Conservation (phyloP, 2,888 invertebrate genomes). For the Harpalus rubripes region DNA sequence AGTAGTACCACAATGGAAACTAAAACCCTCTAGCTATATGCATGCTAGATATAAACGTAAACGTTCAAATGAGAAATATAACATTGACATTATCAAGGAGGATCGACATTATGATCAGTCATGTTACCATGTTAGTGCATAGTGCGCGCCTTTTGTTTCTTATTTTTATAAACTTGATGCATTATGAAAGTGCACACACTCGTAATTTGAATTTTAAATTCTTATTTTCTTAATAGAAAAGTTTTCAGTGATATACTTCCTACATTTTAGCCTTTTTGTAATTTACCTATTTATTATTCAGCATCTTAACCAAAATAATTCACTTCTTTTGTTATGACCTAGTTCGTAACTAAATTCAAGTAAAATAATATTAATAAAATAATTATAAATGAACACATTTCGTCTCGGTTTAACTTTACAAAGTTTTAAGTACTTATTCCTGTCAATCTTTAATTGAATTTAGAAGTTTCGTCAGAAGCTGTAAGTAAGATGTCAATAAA, state of each 20-base stretch:
- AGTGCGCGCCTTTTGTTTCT: background rate
- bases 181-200: background rate
- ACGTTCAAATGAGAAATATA: background rate
- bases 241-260: background rate
- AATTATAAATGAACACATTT: background rate
- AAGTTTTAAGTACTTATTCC: slow-evolving; percentile 12
- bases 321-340: background rate
- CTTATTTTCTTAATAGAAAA: background rate
- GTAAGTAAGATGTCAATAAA: background rate
- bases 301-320: background rate
- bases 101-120: background rate
- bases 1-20: too few species aligned
- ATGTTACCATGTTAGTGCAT: background rate
- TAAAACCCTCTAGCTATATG: too few species aligned
- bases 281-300: slow-evolving; percentile 1
- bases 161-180: background rate
- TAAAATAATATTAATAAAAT: background rate
- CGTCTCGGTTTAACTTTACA: background rate
- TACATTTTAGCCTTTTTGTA: background rate
- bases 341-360: background rate
- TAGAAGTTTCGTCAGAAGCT: background rate
- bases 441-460: slow-evolving; percentile 11
- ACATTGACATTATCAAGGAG: background rate
- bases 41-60: background rate
- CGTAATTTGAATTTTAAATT: background rate